Conservation (phyloP, 2,797 vertebrate species). For the Macropus fuliginosus region DNA sequence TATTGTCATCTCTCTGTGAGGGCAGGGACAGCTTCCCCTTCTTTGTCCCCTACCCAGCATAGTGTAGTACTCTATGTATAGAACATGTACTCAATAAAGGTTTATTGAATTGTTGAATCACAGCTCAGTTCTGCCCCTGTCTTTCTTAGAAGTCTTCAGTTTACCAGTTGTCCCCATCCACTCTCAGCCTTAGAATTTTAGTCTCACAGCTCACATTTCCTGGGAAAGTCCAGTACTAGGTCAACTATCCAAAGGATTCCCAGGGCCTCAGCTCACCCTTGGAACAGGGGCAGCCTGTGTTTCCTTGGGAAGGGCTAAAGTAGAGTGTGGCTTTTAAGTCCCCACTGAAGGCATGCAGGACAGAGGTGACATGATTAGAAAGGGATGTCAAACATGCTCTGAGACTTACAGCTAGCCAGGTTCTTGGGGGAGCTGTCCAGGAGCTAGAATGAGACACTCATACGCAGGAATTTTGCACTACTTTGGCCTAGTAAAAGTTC, state of each 20-base stretch:
- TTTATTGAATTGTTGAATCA: background rate
- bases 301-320: background rate
- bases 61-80: background rate
- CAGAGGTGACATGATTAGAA: background rate
- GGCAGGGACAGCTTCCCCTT: background rate
- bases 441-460: background rate
- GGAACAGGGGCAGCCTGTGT: background rate
- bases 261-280: background rate
- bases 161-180: background rate
- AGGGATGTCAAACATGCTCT: background rate
- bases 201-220: constrained; percentile 3
- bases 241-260: background rate
- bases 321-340: background rate
- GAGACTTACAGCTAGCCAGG: background rate
- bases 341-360: background rate
- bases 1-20: background rate
- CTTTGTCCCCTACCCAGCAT: background rate
- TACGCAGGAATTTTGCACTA: background rate
- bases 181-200: background rate
- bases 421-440: background rate
- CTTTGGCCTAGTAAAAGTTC: background rate
- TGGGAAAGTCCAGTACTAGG: background rate
- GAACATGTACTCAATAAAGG: background rate
- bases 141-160: background rate
- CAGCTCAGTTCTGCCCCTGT: background rate